Conservation (phyloP, 1,140 invertebrate species). For the Andricus grossulariae region DNA sequence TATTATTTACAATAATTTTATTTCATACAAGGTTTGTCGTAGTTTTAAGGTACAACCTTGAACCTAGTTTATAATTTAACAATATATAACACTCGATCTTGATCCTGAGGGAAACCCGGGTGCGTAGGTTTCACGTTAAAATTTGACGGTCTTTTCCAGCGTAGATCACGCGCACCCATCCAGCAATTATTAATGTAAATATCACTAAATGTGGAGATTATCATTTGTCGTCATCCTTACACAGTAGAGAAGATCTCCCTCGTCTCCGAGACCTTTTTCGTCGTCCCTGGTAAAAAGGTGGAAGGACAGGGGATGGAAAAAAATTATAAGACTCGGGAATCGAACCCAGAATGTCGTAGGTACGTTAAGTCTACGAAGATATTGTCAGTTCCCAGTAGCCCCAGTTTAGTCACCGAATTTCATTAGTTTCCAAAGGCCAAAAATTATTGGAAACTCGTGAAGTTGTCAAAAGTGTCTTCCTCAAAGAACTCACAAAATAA, state of each 20-base stretch:
- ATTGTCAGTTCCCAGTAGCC: neutral
- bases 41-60: neutral
- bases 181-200: neutral
- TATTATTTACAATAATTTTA: conserved; percentile 27
- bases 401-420: neutral
- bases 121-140: neutral
- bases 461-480: neutral
- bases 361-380: too few species aligned
- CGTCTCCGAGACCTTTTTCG: neutral
- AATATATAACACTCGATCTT: neutral
- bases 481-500: neutral
- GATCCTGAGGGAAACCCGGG: neutral
- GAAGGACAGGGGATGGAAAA: neutral
- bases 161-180: neutral
- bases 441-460: neutral
- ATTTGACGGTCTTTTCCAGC: conserved; percentile 22
- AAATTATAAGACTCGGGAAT: too few species aligned
- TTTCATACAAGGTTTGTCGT: neutral
- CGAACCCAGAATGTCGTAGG: too few species aligned
- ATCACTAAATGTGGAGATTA: conserved; percentile 20
- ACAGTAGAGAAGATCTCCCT: neutral
- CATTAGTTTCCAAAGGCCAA: conserved; percentile 5
- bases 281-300: neutral
- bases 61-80: neutral
- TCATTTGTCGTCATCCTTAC: neutral